These are phyloP conservation scores for Neelides sp. DNA, from an alignment of 1,140 invertebrate species.

Conservation along the genomic window DNA sequence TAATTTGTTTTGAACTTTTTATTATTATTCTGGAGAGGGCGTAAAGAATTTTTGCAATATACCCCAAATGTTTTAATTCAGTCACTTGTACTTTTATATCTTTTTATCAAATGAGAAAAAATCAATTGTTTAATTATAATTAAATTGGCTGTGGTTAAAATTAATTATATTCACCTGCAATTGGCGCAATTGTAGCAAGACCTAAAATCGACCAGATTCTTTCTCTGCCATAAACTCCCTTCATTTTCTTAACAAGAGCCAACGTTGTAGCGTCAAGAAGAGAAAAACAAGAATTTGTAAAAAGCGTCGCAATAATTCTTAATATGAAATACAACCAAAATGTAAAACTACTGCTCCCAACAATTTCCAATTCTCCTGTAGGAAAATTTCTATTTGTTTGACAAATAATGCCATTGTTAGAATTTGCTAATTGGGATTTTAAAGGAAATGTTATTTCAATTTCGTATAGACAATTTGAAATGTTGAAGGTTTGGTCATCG, in stretches of 20 bases:
- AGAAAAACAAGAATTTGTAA: slow-evolving; percentile 59
- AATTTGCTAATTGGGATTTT: too few species aligned
- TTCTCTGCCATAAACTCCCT: slow-evolving; percentile 62
- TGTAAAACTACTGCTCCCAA: slow-evolving; percentile 34
- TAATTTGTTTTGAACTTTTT: too few species aligned
- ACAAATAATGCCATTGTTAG: neutral
- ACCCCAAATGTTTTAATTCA: too few species aligned
- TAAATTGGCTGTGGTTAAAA: slow-evolving; percentile 53
- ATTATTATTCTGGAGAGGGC: too few species aligned
- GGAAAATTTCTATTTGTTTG: slow-evolving; percentile 4
- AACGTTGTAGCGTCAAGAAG: slow-evolving; percentile 70
- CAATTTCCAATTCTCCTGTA: neutral
- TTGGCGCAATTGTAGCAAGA: slow-evolving; percentile 64
- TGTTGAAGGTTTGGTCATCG: too few species aligned
- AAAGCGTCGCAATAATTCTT: slow-evolving; percentile 57
- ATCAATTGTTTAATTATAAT: too few species aligned
- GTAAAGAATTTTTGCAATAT: too few species aligned
- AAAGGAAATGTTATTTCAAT: too few species aligned
- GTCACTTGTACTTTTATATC: too few species aligned
- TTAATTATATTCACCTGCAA: slow-evolving; percentile 64
- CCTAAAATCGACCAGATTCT: slow-evolving; percentile 63
- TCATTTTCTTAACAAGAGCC: slow-evolving; percentile 60
- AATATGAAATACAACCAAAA: slow-evolving; percentile 67
- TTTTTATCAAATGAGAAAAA: too few species aligned
- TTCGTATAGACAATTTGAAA: too few species aligned